phyloP scores from a whole-genome alignment of 2,113 vertebrate genomes.

The Sisor rabdophorus region DNA sequence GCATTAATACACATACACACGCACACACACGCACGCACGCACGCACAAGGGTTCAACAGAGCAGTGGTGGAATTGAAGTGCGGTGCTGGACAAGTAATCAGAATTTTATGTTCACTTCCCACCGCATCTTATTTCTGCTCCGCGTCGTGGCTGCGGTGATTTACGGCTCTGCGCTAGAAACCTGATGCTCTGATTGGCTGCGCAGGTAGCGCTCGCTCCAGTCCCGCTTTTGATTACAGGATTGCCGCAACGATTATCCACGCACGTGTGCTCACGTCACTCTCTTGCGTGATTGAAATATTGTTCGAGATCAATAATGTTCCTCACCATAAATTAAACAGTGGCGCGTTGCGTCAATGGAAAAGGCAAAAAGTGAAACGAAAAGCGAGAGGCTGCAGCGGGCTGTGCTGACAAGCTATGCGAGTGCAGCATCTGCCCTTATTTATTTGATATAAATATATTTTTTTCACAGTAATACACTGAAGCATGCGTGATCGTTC shows the following conservation, averaged over 20 bases:
- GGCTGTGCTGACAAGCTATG: not conserved
- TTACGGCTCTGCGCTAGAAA: slow-evolving; percentile 36
- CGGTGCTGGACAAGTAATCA: not conserved
- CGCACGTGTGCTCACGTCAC: not conserved
- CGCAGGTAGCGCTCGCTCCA: slow-evolving; percentile 6
- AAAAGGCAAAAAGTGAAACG: not conserved
- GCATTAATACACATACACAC: not conserved
- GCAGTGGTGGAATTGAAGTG: too few relatives aligned
- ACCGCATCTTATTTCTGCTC: slow-evolving; percentile 20
- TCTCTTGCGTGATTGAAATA: slow-evolving; percentile 15
- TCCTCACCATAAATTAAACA: not conserved
- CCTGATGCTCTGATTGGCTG: slow-evolving; percentile 23
- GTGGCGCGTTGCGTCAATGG: not conserved
- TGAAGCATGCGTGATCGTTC: slow-evolving; percentile 3
- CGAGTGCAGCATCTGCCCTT: not conserved
- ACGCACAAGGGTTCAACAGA: not conserved
- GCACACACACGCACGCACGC: not conserved
- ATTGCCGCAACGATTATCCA: slow-evolving; percentile 18
- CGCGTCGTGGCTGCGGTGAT: slow-evolving; percentile 20
- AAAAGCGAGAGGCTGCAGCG: not conserved
- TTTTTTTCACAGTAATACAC: not conserved
- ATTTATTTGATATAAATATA: not conserved
- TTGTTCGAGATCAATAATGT: not conserved
- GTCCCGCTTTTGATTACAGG: slow-evolving; percentile 13
- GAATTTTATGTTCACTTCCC: not conserved